Evolutionary conservation across 1,140 invertebrate species (phyloP), one percentile per base, ranked within the genome.

Genomic region (Drosophila pandora): DNA sequence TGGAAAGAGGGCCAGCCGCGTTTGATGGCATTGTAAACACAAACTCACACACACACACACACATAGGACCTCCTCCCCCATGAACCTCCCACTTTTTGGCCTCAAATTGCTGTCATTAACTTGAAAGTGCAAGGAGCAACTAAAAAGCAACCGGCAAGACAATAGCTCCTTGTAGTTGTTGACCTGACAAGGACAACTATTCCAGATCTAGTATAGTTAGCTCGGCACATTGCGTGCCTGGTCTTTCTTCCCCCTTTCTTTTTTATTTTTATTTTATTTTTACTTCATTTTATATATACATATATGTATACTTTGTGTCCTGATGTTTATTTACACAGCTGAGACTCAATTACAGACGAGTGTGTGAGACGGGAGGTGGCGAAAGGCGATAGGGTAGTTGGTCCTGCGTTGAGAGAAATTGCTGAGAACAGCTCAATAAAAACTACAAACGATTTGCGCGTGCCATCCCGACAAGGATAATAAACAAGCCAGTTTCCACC

Each of bases 361-460:
- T 74, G 71, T 58, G 71, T 74, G 50, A 13, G 21, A 12, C 34
- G 37, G 5, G 6, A 4, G 17, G 9, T 21, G 12, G 9, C 10
- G 23, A 68, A 39, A 48, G 32, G 21, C 41, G 41, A 43, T 43
- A 10, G 10, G 43, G 50, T 21, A n/a, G 41, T 21, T 21, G n/a
- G 2, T 10, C 32, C 32, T 34, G 32, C 47, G 32, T 17, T 4
- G 47, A 69, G 67, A 65, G 60, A 75, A 75, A 75, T 69, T 50
- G 56, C 72, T 76, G 72, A 68, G 55, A 76, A 49, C 55, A 76
- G 62, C 62, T 67, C 72, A 56, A 76, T 76, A 76, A 76, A 76
- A 76, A 76, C 73, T 76, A 76, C 73, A 76, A 76, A 76, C 62
- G 55, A 76, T 76, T 76, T 76, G 57, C 73, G 71, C 70, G 71